Evolutionary conservation across 2,797 vertebrate genomes (phyloP).

Genomic region (Neomorphus geoffroyi): DNA sequence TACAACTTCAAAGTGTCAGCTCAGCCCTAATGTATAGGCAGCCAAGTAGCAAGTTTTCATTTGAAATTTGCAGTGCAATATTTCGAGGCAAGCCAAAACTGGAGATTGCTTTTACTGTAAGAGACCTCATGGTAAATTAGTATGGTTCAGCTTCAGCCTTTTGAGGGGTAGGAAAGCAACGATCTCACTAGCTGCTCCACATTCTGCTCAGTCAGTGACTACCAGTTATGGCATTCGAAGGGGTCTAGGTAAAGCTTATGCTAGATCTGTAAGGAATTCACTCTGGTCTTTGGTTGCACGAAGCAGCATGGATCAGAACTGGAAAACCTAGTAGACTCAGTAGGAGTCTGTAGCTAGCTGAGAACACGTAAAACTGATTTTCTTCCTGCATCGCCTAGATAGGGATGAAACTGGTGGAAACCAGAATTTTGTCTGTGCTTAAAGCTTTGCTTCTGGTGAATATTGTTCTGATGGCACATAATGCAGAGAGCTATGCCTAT

Average conservation of each 20-base stretch:
- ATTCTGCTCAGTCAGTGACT: not conserved
- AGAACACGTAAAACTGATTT: not conserved
- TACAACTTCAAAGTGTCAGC: not conserved
- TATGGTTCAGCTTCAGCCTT: not conserved
- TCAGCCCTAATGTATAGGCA: not conserved
- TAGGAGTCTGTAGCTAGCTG: not conserved
- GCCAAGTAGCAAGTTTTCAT: not conserved
- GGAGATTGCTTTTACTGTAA: not conserved
- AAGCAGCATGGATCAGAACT: not conserved
- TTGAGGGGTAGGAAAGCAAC: not conserved
- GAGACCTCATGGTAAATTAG: not conserved
- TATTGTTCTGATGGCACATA: not conserved
- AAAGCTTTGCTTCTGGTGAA: not conserved
- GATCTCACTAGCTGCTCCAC: not conserved
- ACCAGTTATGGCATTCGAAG: not conserved
- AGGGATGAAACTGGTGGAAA: not conserved
- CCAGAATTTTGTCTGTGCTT: not conserved
- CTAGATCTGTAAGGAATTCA: not conserved
- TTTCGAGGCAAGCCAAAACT: not conserved
- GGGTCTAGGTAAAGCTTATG: fast-evolving
- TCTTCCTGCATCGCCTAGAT: not conserved
- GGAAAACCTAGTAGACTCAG: not conserved
- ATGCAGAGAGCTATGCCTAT: not conserved
- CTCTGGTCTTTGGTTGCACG: not conserved
- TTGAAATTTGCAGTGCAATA: not conserved